These are phyloP conservation scores for Drosophila trapezifrons DNA, from an alignment of 1,140 invertebrate species.

Conservation along the genomic window DNA sequence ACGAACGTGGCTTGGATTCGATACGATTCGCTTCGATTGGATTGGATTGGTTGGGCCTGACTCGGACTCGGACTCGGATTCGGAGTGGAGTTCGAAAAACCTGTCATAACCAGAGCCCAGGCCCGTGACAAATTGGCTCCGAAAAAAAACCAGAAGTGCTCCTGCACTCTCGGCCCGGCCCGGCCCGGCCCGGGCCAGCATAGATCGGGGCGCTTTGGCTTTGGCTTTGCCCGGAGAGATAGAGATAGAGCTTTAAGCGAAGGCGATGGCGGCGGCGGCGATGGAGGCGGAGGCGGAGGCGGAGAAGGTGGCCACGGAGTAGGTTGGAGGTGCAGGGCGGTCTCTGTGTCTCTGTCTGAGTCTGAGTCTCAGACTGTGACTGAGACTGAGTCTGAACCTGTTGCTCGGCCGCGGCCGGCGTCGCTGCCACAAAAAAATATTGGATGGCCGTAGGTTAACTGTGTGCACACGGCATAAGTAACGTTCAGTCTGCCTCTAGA, in stretches of 20 bases:
- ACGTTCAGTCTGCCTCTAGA: constrained; percentile 82
- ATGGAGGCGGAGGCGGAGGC: background rate
- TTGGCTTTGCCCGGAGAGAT: constrained; percentile 13
- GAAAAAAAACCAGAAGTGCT: constrained; percentile 59
- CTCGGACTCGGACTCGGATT: constrained; percentile 8
- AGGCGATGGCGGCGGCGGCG: constrained; percentile 2
- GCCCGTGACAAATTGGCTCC: constrained; percentile 61
- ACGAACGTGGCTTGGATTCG: constrained; percentile 24
- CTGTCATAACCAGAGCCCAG: constrained; percentile 67
- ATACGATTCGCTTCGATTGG: constrained; percentile 1
- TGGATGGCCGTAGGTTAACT: constrained; percentile 81
- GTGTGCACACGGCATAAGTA: constrained; percentile 79
- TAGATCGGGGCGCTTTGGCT: constrained; percentile 34
- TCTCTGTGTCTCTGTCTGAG: background rate
- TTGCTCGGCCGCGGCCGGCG: constrained; percentile 43
- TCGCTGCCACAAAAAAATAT: constrained; percentile 60
- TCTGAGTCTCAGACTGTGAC: background rate
- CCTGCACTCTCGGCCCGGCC: constrained; percentile 40
- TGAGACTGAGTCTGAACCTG: constrained; percentile 51
- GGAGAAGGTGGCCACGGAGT: constrained; percentile 12
- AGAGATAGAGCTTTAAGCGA: constrained; percentile 19
- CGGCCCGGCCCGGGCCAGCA: constrained; percentile 19
- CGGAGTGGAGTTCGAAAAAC: constrained; percentile 53
- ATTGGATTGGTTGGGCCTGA: background rate
- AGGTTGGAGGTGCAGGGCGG: constrained; percentile 30